phyloP scores from a whole-genome alignment of 2,888 invertebrate species.

The Ichneumoninae sp. region DNA sequence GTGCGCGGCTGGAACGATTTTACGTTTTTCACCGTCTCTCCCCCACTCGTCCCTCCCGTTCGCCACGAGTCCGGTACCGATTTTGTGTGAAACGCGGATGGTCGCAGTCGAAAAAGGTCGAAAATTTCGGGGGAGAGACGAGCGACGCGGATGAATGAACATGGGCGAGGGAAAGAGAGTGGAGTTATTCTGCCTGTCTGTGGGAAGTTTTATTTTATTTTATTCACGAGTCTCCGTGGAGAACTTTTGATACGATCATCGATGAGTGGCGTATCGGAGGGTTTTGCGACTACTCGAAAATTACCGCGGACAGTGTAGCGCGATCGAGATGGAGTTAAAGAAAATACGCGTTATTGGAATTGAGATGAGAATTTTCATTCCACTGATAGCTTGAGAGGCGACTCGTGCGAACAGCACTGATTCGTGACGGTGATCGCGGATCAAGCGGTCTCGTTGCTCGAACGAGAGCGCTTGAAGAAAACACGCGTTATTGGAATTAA shows the following conservation, averaged over 20 bases:
- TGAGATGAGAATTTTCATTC: no score
- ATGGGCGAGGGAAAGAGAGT: background rate
- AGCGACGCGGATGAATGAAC: slow-evolving; percentile 43
- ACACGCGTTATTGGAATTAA: no score
- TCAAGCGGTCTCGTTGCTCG: no score
- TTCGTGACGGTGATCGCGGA: no score
- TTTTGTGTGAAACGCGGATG: slow-evolving; percentile 41
- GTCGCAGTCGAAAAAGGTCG: slow-evolving; percentile 23
- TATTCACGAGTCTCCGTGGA: slow-evolving; percentile 35
- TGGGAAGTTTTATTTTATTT: slow-evolving; percentile 48
- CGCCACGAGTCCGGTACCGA: slow-evolving; percentile 12
- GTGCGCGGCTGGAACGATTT: slow-evolving; percentile 37
- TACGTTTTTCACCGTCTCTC: slow-evolving; percentile 68
- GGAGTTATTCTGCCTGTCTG: slow-evolving; percentile 39
- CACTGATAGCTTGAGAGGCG: no score
- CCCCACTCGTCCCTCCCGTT: slow-evolving; percentile 25
- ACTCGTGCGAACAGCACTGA: no score
- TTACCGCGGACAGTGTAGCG: no score
- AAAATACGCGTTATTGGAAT: no score
- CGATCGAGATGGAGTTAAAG: no score
- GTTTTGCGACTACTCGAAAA: no score
- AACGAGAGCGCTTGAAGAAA: no score
- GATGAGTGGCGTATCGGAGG: background rate
- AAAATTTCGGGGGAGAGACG: slow-evolving; percentile 15
- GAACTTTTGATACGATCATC: slow-evolving; percentile 46